Percentiles rank a stretch among this genome's conserved stretches.
These are phyloP conservation scores for Zingel zingel DNA, from an alignment of 2,113 vertebrate genomes.

Conservation along the genomic window DNA sequence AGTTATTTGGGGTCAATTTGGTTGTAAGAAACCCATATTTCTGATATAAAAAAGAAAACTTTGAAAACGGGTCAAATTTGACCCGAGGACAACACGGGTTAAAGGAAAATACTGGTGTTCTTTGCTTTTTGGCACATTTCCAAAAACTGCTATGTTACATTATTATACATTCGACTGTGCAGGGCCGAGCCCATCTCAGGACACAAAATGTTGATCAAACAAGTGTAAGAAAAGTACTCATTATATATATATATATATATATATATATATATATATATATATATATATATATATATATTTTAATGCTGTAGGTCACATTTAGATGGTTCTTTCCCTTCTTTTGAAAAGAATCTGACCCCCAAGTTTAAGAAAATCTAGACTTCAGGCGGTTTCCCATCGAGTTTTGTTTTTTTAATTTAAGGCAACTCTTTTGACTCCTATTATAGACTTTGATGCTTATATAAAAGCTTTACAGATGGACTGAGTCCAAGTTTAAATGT, in stretches of 20 bases:
- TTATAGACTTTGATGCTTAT: background rate
- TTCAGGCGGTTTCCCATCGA: background rate
- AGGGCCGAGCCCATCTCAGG: conserved; percentile 1
- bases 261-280: too few relatives aligned
- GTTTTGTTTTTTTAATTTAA: conserved; percentile 18
- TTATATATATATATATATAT: background rate
- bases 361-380: background rate
- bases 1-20: too few relatives aligned
- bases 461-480: background rate
- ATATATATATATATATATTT: background rate
- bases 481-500: background rate
- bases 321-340: background rate
- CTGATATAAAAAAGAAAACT: too few relatives aligned
- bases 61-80: too few relatives aligned
- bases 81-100: too few relatives aligned
- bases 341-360: background rate
- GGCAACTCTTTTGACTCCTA: conserved; percentile 34
- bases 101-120: conserved; percentile 54
- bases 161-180: conserved; percentile 48
- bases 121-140: conserved; percentile 59
- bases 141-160: conserved; percentile 28
- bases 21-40: too few relatives aligned
- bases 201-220: background rate
- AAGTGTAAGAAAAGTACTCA: background rate
- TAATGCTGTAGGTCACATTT: background rate